Conservation (phyloP, 1,140 invertebrate species). For the Popillia japonica region DNA sequence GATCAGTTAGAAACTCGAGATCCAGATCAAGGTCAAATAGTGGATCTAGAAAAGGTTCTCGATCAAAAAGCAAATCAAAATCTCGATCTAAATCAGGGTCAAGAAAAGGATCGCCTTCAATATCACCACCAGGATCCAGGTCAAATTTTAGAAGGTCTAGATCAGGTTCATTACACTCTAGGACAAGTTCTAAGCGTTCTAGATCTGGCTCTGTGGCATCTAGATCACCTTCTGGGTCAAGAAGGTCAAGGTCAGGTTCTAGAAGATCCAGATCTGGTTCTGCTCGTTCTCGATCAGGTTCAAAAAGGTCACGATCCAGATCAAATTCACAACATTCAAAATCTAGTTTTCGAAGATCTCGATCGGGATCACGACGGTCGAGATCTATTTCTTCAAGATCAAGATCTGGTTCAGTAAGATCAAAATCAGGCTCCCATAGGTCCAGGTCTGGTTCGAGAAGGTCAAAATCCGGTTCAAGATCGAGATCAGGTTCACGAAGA, state of each 20-base stretch:
- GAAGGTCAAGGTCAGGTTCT: conserved; percentile 48
- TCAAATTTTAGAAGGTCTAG: too few species aligned
- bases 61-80: conserved; percentile 48
- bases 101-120: too few species aligned
- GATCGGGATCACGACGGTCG: conserved; percentile 57
- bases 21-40: conserved; percentile 54
- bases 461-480: conserved; percentile 54
- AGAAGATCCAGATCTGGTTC: conserved; percentile 57
- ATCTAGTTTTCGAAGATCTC: conserved; percentile 56
- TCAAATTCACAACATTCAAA: conserved; percentile 55
- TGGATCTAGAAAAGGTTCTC: conserved; percentile 45
- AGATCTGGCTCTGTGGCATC: conserved; percentile 40
- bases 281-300: conserved; percentile 44
- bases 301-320: conserved; percentile 52
- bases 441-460: conserved; percentile 58
- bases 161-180: conserved; percentile 48
- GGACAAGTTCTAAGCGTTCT: conserved; percentile 49
- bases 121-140: too few species aligned
- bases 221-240: conserved; percentile 41
- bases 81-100: conserved; percentile 56
- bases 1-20: conserved; percentile 51
- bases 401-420: conserved; percentile 58
- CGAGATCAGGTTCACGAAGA: conserved; percentile 42
- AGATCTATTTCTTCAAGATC: conserved; percentile 60
- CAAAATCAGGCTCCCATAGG: conserved; percentile 58